Evolutionary conservation across 2,888 invertebrate genomes (phyloP), one percentile per base, ranked within the genome.

Genomic region (Scaptomyza flava): DNA sequence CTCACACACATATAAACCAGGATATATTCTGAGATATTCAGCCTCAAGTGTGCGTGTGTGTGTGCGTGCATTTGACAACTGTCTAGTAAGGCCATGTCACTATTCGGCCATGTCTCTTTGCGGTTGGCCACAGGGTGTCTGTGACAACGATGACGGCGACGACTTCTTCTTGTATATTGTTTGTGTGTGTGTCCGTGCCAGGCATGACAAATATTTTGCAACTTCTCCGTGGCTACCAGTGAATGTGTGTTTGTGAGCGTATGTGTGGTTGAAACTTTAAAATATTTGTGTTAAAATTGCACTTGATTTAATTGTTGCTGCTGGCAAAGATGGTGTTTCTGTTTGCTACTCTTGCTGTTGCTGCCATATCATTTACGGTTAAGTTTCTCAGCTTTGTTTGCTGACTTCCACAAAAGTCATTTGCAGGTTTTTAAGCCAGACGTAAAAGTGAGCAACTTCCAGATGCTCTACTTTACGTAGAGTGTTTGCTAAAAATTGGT

Each of bases 121-220:
- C 81, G 87, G 87, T 84, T 84, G 84, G 72, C 83, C 87, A 76
- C 87, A 86, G 86, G 86, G 87, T 86, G 82, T 85, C 82, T 82
- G 70, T 81, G 85, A 75, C 82, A 77, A 77, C 72, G 73, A 68
- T 64, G 78, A 53, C 66, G 62, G 41, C 63, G 38, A 57, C 48
- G 77, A 77, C 78, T 50, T 74, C 63, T 74, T 71, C 51, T 41
- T 65, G 34, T 58, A 57, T 51, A 33, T 33, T 52, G 42, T n/a
- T 12, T 43, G 23, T 12, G 20, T 43, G 27, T 46, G 53, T 77
- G 77, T 85, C 72, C 86, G 83, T 83, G 83, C 72, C 78, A 79
- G 84, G 82, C 86, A 85, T 82, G 83, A 76, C 80, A 82, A 82
- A 85, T 82, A 82, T 85, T 82, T 85, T 80, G 81, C 83, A 85